Conservation (phyloP, 1,140 invertebrate species). For the Dysdera silvatica region DNA sequence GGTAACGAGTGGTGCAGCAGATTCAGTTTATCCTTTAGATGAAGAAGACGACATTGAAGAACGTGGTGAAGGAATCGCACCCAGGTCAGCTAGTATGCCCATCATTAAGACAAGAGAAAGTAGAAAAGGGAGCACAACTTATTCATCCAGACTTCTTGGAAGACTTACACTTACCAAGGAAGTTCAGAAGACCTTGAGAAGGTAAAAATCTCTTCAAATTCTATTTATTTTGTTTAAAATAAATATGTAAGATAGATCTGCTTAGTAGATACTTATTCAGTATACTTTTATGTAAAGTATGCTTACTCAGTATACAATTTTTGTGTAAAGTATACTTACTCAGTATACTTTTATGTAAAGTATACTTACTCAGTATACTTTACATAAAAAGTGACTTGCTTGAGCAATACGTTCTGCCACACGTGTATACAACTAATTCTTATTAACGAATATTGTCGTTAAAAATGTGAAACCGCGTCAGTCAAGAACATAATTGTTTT, state of each 20-base stretch:
- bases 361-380: too few relatives aligned
- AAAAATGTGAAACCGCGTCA: too few relatives aligned
- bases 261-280: not conserved
- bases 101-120: conserved; percentile 13
- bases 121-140: not conserved
- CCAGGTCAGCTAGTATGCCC: conserved; percentile 22
- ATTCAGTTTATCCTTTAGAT: conserved; percentile 11
- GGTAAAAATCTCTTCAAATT: conserved; percentile 7
- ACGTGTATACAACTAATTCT: too few relatives aligned
- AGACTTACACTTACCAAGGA: conserved; percentile 22
- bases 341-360: not conserved
- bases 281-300: not conserved
- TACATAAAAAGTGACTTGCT: too few relatives aligned
- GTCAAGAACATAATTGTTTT: too few relatives aligned
- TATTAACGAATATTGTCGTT: too few relatives aligned
- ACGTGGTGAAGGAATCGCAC: not conserved
- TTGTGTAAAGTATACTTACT: not conserved
- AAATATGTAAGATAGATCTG: not conserved
- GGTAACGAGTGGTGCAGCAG: conserved; percentile 19
- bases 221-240: not conserved
- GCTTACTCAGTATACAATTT: not conserved
- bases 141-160: conserved; percentile 13
- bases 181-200: conserved; percentile 24
- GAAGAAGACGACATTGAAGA: conserved; percentile 16
- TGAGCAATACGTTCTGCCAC: too few relatives aligned